These are phyloP conservation scores for Malacoctenus gilli DNA, from an alignment of 2,797 vertebrate species.

Conservation along the genomic window DNA sequence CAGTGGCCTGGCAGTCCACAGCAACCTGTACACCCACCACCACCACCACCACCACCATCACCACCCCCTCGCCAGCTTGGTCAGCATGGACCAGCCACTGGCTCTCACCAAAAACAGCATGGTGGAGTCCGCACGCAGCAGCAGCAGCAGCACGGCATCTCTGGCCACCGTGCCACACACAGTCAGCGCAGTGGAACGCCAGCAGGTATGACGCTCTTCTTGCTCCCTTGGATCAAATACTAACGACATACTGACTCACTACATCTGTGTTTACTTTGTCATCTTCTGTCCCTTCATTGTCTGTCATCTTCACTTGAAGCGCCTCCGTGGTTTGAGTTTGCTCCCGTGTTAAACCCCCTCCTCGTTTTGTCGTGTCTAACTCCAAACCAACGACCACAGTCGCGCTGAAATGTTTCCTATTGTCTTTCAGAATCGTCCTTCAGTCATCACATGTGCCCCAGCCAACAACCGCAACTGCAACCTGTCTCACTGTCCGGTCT, in stretches of 20 bases:
- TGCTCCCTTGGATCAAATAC: no score
- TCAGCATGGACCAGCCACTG: conserved; percentile 92
- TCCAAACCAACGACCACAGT: not conserved
- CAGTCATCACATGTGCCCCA: conserved; percentile 95
- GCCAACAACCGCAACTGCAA: conserved; percentile 96
- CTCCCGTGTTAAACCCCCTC: no score
- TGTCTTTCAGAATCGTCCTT: conserved; percentile 91
- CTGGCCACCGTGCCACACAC: conserved; percentile 68
- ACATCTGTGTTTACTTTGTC: no score
- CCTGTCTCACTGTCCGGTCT: conserved; percentile 93
- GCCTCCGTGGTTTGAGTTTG: not conserved
- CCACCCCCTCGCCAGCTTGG: conserved; percentile 86
- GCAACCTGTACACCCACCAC: conserved; percentile 82
- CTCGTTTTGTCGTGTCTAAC: not conserved
- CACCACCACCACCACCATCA: conserved; percentile 60
- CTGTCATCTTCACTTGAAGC: not conserved
- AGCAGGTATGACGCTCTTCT: conserved; percentile 85
- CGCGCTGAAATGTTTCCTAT: not conserved
- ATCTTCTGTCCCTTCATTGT: conserved; percentile 1
- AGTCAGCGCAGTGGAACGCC: conserved; percentile 87
- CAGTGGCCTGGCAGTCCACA: conserved; percentile 83
- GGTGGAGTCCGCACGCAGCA: conserved; percentile 82
- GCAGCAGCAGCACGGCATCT: conserved; percentile 64
- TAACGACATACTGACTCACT: no score
- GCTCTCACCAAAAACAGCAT: conserved; percentile 96